A percentile compares a stretch with the other conserved stretches of the same genome.
phyloP scores from a whole-genome alignment of 2,888 invertebrate genomes.

The Eucera pruinosa region DNA sequence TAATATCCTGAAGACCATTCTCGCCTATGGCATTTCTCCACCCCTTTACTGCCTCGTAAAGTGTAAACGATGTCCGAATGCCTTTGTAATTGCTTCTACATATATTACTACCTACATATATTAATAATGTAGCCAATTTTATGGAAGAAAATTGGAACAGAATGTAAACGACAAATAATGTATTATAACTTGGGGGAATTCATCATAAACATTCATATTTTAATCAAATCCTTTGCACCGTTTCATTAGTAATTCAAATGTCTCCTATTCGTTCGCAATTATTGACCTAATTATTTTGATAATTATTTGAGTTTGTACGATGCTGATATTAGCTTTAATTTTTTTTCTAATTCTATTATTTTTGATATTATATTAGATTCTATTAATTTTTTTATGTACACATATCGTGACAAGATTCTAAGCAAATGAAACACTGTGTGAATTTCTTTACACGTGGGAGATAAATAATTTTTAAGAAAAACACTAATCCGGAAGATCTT shows the following conservation, averaged over 20 bases:
- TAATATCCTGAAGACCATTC: conserved; percentile 83
- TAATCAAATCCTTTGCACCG: background rate
- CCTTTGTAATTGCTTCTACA: conserved; percentile 64
- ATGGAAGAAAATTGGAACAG: background rate
- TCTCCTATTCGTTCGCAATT: background rate
- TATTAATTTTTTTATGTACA: no score
- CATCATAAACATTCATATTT: conserved; percentile 9
- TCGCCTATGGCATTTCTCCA: conserved; percentile 70
- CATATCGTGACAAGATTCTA: no score
- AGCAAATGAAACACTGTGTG: no score
- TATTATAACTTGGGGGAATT: background rate
- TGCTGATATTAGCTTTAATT: no score
- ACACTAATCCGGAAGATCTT: no score
- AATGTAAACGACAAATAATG: background rate
- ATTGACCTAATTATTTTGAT: background rate
- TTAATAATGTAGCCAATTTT: background rate
- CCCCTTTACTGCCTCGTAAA: conserved; percentile 63
- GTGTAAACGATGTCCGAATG: conserved; percentile 68
- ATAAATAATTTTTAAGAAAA: no score
- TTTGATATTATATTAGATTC: no score
- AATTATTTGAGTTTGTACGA: no score
- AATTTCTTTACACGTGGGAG: no score
- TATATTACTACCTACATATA: background rate
- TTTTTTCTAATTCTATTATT: no score
- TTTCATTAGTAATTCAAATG: conserved; percentile 5